phyloP scores from a whole-genome alignment of 2,113 vertebrate genomes.

The Apeltes quadracus region DNA sequence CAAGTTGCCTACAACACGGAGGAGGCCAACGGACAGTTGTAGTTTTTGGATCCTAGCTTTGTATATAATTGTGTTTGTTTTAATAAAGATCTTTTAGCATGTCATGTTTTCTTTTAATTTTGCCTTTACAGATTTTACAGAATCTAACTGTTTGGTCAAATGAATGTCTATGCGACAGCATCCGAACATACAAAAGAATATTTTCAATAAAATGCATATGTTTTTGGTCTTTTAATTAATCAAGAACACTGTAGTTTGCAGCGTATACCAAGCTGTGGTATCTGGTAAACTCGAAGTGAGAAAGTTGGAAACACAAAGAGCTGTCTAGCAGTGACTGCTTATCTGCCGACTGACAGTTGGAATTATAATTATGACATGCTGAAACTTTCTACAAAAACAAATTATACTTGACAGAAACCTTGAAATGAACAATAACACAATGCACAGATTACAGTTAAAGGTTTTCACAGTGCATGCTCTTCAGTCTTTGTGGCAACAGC shows the following conservation, averaged over 20 bases:
- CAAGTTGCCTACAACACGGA: no score
- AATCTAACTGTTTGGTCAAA: background rate
- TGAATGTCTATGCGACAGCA: no score
- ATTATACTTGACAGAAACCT: background rate
- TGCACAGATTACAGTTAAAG: background rate
- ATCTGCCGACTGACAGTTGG: background rate
- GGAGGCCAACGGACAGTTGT: no score
- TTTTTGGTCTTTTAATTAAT: background rate
- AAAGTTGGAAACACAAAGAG: background rate
- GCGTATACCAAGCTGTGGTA: background rate
- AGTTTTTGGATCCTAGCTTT: no score
- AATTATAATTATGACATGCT: background rate
- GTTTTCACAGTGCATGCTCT: background rate
- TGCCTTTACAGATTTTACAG: constrained; percentile 28
- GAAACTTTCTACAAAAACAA: background rate
- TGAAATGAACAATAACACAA: constrained; percentile 2
- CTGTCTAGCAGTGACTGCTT: background rate
- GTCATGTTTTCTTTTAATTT: constrained; percentile 31
- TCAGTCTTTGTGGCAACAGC: background rate
- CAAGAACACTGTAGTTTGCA: background rate
- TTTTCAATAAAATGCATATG: no score
- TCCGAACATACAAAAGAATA: no score
- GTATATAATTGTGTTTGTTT: no score
- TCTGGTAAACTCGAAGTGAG: background rate
- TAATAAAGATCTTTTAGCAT: no score